These are phyloP conservation scores for Toxotes chatareus DNA, from an alignment of 2,113 vertebrate species.

Conservation along the genomic window DNA sequence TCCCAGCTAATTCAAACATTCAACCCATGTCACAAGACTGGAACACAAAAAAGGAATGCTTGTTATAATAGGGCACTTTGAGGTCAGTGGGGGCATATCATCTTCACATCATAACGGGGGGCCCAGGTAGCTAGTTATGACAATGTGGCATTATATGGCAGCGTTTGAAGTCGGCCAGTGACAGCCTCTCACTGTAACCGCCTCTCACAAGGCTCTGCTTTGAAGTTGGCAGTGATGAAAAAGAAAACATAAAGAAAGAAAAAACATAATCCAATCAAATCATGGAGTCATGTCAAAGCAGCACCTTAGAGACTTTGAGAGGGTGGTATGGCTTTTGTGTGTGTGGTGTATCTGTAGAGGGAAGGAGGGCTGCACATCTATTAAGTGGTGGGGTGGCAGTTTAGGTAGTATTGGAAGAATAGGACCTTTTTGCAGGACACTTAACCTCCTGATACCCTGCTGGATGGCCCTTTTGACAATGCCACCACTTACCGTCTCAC, in stretches of 20 bases:
- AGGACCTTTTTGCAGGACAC: conserved; percentile 83
- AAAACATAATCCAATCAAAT: conserved; percentile 38
- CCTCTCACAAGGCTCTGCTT: conserved; percentile 69
- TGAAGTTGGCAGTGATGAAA: conserved; percentile 66
- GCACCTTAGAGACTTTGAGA: conserved; percentile 47
- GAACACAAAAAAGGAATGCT: conserved; percentile 8
- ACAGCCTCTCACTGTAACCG: conserved; percentile 65
- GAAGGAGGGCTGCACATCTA: conserved; percentile 57
- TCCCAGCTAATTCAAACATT: conserved; percentile 24
- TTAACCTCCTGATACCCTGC: conserved; percentile 83
- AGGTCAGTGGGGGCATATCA: conserved; percentile 57
- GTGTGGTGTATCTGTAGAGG: not conserved
- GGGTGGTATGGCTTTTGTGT: not conserved
- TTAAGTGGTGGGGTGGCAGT: conserved; percentile 63
- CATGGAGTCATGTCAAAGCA: conserved; percentile 65
- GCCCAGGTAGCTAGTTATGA: conserved; percentile 67
- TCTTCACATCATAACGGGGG: conserved; percentile 73
- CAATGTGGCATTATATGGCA: conserved; percentile 66
- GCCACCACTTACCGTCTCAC: conserved; percentile 75
- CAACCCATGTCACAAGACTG: conserved; percentile 15
- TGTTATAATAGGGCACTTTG: conserved; percentile 35
- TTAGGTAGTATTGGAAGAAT: conserved; percentile 77
- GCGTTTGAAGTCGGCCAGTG: conserved; percentile 71
- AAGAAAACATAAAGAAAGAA: conserved; percentile 1
- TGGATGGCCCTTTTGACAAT: conserved; percentile 78